phyloP scores from a whole-genome alignment of 2,113 vertebrate genomes.

The Cyanistes caeruleus region DNA sequence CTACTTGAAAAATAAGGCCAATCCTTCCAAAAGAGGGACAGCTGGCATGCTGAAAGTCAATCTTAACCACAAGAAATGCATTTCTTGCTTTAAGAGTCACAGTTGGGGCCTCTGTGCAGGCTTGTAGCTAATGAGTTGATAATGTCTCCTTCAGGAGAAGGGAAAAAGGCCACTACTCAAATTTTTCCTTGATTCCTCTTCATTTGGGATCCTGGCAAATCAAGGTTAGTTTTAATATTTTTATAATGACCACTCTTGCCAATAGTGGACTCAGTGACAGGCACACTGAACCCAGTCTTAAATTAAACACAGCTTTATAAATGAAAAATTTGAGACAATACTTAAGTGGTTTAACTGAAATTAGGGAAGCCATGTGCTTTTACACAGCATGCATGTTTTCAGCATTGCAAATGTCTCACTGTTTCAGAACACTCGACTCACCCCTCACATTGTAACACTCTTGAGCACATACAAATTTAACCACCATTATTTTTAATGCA shows the following conservation, averaged over 20 bases:
- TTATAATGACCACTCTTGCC: conserved; percentile 21
- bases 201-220: conserved; percentile 55
- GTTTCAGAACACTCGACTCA: not conserved
- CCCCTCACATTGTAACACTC: conserved; percentile 14
- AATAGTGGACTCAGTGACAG: not conserved
- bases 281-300: not conserved
- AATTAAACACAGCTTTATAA: conserved; percentile 7
- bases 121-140: conserved; percentile 66
- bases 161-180: conserved; percentile 66
- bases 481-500: conserved; percentile 41
- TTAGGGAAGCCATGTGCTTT: not conserved
- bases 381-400: not conserved
- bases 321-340: not conserved
- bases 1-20: conserved; percentile 68
- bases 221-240: conserved; percentile 7
- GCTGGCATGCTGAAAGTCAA: conserved; percentile 66
- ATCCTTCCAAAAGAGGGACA: conserved; percentile 67
- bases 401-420: not conserved
- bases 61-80: conserved; percentile 58
- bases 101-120: conserved; percentile 57
- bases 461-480: conserved; percentile 19
- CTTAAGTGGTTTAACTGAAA: not conserved
- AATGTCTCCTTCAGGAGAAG: conserved; percentile 65
- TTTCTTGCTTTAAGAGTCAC: conserved; percentile 67
- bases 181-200: conserved; percentile 47